Conservation (phyloP, 2,888 invertebrate species). For the Drosophila fungiperda region DNA sequence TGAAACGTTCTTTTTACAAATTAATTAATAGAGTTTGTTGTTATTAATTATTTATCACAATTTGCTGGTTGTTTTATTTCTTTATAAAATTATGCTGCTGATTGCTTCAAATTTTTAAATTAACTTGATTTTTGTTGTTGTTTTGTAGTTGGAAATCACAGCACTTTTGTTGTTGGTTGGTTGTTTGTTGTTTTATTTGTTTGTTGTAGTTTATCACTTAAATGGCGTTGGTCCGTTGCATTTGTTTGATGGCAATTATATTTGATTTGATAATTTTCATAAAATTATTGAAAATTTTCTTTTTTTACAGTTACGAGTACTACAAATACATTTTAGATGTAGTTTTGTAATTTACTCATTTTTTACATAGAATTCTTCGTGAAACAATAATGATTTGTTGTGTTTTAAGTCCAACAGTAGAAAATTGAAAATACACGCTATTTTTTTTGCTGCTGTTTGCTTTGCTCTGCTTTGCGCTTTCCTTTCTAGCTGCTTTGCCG, state of each 20-base stretch:
- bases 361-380: slow-evolving; percentile 73
- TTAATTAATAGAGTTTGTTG: slow-evolving; percentile 60
- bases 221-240: slow-evolving; percentile 82
- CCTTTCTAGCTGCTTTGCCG: slow-evolving; percentile 63
- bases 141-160: slow-evolving; percentile 82
- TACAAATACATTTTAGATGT: slow-evolving; percentile 60
- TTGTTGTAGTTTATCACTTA: slow-evolving; percentile 73
- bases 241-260: slow-evolving; percentile 78
- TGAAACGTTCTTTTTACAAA: slow-evolving; percentile 50
- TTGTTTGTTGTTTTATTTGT: slow-evolving; percentile 39
- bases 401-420: slow-evolving; percentile 60
- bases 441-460: slow-evolving; percentile 39
- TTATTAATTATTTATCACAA: slow-evolving; percentile 64
- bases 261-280: slow-evolving; percentile 59
- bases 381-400: slow-evolving; percentile 53
- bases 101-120: slow-evolving; percentile 70
- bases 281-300: slow-evolving; percentile 57
- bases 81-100: slow-evolving; percentile 52
- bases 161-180: slow-evolving; percentile 73
- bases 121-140: slow-evolving; percentile 57
- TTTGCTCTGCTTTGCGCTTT: slow-evolving; percentile 31
- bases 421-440: slow-evolving; percentile 60
- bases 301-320: slow-evolving; percentile 53
- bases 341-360: slow-evolving; percentile 18
- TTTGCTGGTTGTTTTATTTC: slow-evolving; percentile 62